Evolutionary conservation across 2,113 vertebrate species (phyloP).

Genomic region (Bungarus multicinctus): DNA sequence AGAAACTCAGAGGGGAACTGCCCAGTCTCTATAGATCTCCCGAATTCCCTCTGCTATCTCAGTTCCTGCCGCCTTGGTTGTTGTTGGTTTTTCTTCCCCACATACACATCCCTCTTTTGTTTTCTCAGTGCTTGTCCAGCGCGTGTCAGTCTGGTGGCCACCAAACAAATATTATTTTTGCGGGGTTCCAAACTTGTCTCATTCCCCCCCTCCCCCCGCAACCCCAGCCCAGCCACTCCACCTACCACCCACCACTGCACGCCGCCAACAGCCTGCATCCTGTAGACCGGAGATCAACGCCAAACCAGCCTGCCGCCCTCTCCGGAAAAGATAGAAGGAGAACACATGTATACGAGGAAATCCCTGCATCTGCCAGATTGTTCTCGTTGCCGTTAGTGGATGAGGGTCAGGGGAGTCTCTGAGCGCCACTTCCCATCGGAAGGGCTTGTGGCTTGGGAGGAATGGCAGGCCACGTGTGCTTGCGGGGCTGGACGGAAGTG

Average conservation of each 20-base stretch:
- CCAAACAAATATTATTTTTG: slow-evolving; percentile 61
- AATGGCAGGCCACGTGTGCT: slow-evolving; percentile 75
- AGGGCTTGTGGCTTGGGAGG: slow-evolving; percentile 65
- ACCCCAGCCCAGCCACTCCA: slow-evolving; percentile 44
- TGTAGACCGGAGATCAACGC: slow-evolving; percentile 63
- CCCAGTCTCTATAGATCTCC: slow-evolving; percentile 76
- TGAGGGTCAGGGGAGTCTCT: slow-evolving; percentile 56
- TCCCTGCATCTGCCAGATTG: slow-evolving; percentile 71
- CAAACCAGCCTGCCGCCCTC: slow-evolving; percentile 67
- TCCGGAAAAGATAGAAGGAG: slow-evolving; percentile 70
- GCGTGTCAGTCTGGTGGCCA: slow-evolving; percentile 68
- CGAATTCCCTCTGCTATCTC: slow-evolving; percentile 59
- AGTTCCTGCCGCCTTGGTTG: slow-evolving; percentile 64
- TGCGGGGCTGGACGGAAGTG: slow-evolving; percentile 75
- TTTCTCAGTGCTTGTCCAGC: slow-evolving; percentile 56
- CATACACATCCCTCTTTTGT: slow-evolving; percentile 82
- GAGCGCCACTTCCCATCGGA: slow-evolving; percentile 85
- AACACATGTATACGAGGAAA: slow-evolving; percentile 53
- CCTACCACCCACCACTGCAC: slow-evolving; percentile 37
- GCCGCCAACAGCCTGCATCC: slow-evolving; percentile 55
- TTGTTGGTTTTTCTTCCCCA: slow-evolving; percentile 35
- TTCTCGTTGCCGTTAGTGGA: slow-evolving; percentile 16
- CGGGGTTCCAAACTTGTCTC: slow-evolving; percentile 65
- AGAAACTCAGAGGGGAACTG: slow-evolving; percentile 62
- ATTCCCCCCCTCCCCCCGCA: accelerated